Evolutionary conservation across 2,888 invertebrate species (phyloP), one percentile per base, ranked within the genome.

Genomic region (Entomobrya proxima): DNA sequence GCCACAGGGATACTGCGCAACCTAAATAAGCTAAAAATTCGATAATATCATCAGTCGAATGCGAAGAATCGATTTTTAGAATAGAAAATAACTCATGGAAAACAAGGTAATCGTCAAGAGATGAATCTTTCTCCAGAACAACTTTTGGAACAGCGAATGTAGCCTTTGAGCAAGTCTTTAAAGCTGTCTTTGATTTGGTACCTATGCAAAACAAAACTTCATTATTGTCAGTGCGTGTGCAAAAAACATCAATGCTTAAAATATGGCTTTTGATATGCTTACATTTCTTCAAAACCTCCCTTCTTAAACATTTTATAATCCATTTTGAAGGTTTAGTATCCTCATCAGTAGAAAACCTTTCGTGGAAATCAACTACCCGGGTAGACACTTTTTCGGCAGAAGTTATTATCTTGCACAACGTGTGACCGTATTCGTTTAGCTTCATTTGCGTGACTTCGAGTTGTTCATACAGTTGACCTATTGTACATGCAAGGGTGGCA

Each of bases 1-100:
- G 15, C 61, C 77, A 77, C 7, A 77, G 44, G 11, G 77, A 61
- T n/a, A 77, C 13, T 44, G 61, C 30, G 21, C 77, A 77, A 18
- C 77, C 77, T 11, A 77, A 6, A 0, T 44, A 21, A n/a, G 32
- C 61, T 32, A 32, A n/a, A 13, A n/a, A n/a, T n/a, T n/a, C n/a
- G n/a, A n/a, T n/a, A n/a, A n/a, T n/a, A n/a, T n/a, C n/a, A n/a
- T n/a, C n/a, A n/a, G n/a, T n/a, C n/a, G n/a, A n/a, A n/a, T n/a
- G n/a, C n/a, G n/a, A n/a, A n/a, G n/a, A n/a, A n/a, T n/a, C n/a
- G n/a, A n/a, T n/a, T n/a, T n/a, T n/a, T n/a, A n/a, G n/a, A n/a
- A n/a, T n/a, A n/a, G n/a, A n/a, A n/a, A n/a, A n/a, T n/a, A n/a
- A n/a, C n/a, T n/a, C n/a, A n/a, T n/a, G n/a, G n/a, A n/a, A n/a